Conservation (phyloP, 2,888 invertebrate genomes). For the Acanthoscelides obtectus region DNA sequence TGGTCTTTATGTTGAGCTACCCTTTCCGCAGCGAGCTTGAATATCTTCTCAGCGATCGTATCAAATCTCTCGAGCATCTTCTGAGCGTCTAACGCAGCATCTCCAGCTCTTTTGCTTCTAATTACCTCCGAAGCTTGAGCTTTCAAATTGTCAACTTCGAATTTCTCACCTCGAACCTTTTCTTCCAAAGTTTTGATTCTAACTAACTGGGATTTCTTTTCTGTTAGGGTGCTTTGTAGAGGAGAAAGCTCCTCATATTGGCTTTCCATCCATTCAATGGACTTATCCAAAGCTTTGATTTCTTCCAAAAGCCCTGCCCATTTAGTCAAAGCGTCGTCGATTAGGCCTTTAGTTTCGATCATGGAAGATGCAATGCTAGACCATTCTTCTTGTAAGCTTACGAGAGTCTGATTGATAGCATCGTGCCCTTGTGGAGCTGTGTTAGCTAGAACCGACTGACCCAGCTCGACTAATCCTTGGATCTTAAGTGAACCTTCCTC, state of each 20-base stretch:
- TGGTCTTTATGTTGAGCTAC: constrained; percentile 87
- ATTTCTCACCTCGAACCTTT: constrained; percentile 82
- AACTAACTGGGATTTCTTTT: constrained; percentile 82
- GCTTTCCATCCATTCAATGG: constrained; percentile 72
- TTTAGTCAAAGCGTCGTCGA: constrained; percentile 85
- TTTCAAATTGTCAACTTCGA: constrained; percentile 82
- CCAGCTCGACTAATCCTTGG: constrained; percentile 83
- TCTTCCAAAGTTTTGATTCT: constrained; percentile 82
- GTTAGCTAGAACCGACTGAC: constrained; percentile 85
- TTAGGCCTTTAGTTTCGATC: constrained; percentile 81
- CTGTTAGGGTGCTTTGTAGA: constrained; percentile 75
- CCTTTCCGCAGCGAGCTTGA: constrained; percentile 69
- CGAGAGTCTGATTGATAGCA: constrained; percentile 76
- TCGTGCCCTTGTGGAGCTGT: constrained; percentile 87
- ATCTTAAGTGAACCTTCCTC: constrained; percentile 89
- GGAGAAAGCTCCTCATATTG: constrained; percentile 69
- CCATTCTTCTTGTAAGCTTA: constrained; percentile 86
- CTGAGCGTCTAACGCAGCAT: constrained; percentile 79
- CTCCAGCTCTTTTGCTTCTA: constrained; percentile 78
- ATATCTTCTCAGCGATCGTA: constrained; percentile 68
- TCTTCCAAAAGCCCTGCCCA: constrained; percentile 90
- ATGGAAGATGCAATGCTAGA: constrained; percentile 80
- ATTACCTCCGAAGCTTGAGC: constrained; percentile 82
- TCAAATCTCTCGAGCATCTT: constrained; percentile 83
- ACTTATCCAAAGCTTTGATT: constrained; percentile 78